Evolutionary conservation across 2,888 invertebrate species (phyloP), one percentile per base, ranked within the genome.

Genomic region (Amiota minor): DNA sequence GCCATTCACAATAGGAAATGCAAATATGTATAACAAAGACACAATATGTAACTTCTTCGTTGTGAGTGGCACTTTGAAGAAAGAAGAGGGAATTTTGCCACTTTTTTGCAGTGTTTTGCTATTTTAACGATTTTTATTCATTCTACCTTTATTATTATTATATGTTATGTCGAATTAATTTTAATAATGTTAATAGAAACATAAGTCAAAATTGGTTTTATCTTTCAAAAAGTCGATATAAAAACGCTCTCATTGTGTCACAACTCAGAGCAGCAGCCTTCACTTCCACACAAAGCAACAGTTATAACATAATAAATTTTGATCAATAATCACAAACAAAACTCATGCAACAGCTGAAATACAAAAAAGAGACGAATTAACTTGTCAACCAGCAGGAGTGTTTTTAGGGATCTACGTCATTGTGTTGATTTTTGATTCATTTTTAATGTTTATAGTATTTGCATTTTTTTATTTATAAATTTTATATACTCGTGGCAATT

Each of bases 361-460:
- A 23, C 3, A 23, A 23, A 35, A 35, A 35, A 6, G 4, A 35
- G 6, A 35, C 35, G 0, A 35, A 35, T 35, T 3, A 35, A 35
- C 6, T 35, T 71, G 73, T 74, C 73, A 74, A 78, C 74, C 53
- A 50, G 53, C 82, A 81, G 73, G 89, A 89, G 78, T 84, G 84
- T 72, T 84, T 86, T 75, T 89, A 89, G 80, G 86, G 85, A 9
- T 85, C 87, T 56, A 75, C 82, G 14, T 83, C 84, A 45, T 59
- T 20, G 16, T 79, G 16, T 79, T 89, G 76, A 82, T 87, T 62
- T 81, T 88, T 73, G 87, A 87, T 11, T 87, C 89, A 14, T 88
- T 88, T 74, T 88, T 87, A 72, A 88, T 89, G 89, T 89, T 89
- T 79, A 81, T 90, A 8, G 84, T 89, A 78, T 90, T 90, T 79